These are phyloP conservation scores for Drusus annulatus DNA, from an alignment of 1,140 invertebrate genomes.

Conservation along the genomic window DNA sequence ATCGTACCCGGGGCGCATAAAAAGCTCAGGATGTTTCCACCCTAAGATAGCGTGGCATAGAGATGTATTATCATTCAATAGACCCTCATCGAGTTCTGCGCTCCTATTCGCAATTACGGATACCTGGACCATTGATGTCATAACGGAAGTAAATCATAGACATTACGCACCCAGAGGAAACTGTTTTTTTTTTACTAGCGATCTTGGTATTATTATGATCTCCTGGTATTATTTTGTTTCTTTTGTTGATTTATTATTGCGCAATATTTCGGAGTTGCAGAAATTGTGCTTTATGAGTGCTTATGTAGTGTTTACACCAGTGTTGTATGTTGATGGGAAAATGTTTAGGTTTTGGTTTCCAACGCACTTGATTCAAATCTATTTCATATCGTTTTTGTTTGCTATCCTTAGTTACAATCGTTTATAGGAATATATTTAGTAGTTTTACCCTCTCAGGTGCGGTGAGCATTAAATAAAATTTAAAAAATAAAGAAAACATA, in stretches of 20 bases:
- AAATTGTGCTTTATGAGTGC: neutral
- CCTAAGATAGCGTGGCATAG: constrained; percentile 30
- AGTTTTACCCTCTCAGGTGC: too few relatives aligned
- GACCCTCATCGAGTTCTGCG: constrained; percentile 22
- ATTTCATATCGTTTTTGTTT: too few relatives aligned
- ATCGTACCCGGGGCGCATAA: constrained; percentile 27
- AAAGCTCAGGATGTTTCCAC: constrained; percentile 48
- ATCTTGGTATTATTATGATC: neutral
- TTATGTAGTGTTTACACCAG: neutral
- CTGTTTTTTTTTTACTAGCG: constrained; percentile 45
- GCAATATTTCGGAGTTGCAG: too few relatives aligned
- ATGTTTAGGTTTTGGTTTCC: neutral
- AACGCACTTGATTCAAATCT: too few relatives aligned
- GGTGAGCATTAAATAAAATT: too few relatives aligned
- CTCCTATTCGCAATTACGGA: constrained; percentile 46
- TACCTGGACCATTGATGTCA: constrained; percentile 48
- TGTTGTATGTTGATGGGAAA: neutral
- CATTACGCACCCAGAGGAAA: constrained; percentile 39
- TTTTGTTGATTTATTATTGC: neutral
- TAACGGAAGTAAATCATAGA: constrained; percentile 59
- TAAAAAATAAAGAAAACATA: too few relatives aligned
- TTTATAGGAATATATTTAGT: too few relatives aligned
- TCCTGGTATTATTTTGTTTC: constrained; percentile 23
- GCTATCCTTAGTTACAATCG: too few relatives aligned
- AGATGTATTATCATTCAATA: constrained; percentile 42